Conservation (phyloP, 2,113 vertebrate species). For the Mellivora capensis region DNA sequence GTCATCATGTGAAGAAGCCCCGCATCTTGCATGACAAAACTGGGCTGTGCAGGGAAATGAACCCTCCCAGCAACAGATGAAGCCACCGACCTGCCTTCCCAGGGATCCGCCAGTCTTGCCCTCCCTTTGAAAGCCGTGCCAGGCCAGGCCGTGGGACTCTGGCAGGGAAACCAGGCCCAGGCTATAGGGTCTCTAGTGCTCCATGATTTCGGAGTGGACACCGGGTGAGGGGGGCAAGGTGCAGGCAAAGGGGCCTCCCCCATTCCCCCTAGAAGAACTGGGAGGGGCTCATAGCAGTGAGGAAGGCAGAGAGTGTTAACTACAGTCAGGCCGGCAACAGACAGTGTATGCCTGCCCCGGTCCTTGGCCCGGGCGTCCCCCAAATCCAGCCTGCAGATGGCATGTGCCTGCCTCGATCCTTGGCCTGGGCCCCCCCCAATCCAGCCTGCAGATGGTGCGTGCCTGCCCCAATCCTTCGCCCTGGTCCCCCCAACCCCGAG, state of each 20-base stretch:
- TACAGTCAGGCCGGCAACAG: background rate
- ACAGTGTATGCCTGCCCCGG: background rate
- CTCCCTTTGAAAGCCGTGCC: background rate
- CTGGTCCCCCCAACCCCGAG: no score
- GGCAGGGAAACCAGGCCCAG: background rate
- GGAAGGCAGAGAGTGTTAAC: background rate
- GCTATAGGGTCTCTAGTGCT: background rate
- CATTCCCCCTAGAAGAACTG: background rate
- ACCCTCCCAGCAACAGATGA: background rate
- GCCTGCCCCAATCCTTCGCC: no score
- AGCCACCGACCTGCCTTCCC: background rate
- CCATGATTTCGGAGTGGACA: rapidly evolving
- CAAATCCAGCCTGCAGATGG: no score
- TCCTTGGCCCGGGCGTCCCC: background rate
- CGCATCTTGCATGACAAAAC: background rate
- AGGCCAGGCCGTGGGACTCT: rapidly evolving
- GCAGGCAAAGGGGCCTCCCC: background rate
- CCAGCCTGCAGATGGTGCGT: no score
- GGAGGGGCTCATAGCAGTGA: no score
- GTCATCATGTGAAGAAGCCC: background rate
- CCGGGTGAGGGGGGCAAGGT: background rate
- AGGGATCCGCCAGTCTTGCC: background rate
- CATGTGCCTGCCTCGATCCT: no score
- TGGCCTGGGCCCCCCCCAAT: no score
- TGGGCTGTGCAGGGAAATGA: background rate